Percentiles rank a stretch among this genome's conserved stretches.
Conservation (phyloP, 2,113 vertebrate species). For the Daboia siamensis region DNA sequence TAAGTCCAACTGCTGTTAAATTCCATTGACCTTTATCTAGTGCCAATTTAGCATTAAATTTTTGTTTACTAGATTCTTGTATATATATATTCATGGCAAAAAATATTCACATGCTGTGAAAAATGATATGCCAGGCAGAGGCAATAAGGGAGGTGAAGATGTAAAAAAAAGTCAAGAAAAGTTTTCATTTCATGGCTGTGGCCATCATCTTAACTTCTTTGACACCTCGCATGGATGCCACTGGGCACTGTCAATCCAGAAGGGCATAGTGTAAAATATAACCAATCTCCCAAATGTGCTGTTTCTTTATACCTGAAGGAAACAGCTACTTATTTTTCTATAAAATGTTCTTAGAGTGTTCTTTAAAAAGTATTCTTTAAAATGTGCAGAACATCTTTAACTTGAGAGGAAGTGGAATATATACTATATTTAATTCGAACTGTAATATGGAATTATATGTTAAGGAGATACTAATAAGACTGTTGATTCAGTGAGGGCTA, state of each 20-base stretch:
- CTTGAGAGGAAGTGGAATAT: neutral
- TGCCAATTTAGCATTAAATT: neutral
- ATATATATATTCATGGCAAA: neutral
- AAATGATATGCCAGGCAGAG: neutral
- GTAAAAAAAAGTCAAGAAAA: neutral
- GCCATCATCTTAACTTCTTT: neutral
- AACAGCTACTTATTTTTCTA: neutral
- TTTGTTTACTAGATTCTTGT: neutral
- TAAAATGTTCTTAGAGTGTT: neutral
- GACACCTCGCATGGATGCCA: neutral
- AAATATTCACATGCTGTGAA: neutral
- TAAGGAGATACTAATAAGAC: too few relatives aligned
- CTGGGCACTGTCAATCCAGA: neutral
- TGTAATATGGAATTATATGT: neutral
- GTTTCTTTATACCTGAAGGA: neutral
- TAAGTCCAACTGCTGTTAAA: neutral
- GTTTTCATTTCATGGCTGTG: neutral
- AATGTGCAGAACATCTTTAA: neutral
- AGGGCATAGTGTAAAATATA: neutral
- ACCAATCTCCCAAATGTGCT: neutral
- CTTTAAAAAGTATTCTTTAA: neutral
- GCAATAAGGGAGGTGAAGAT: neutral
- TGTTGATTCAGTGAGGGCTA: neutral
- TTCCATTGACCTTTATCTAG: neutral
- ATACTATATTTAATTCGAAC: neutral